Evolutionary conservation across 2,797 vertebrate genomes (phyloP).

Genomic region (Simalia tracyae): DNA sequence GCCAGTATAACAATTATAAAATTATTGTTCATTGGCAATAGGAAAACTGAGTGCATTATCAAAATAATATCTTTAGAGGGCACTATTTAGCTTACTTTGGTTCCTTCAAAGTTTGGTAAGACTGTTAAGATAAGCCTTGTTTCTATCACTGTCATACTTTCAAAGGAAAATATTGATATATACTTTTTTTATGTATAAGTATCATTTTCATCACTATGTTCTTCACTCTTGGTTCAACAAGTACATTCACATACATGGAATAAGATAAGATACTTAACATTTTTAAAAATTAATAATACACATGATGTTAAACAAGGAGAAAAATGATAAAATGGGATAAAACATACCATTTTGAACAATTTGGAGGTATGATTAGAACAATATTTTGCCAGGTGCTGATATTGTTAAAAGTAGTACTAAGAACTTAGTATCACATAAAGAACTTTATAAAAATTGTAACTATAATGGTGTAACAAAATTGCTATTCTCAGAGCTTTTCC

Average conservation of each 20-base stretch:
- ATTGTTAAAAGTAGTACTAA: background rate
- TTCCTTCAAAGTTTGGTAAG: background rate
- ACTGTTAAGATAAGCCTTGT: background rate
- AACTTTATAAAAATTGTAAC: background rate
- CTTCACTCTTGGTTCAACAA: background rate
- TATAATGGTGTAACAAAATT: background rate
- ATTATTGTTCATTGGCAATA: background rate
- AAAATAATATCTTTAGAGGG: background rate
- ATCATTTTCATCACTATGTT: background rate
- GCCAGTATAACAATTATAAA: background rate
- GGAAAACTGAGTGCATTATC: background rate
- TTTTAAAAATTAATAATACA: too few relatives aligned
- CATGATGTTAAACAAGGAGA: background rate
- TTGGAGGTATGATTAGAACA: background rate
- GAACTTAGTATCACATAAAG: background rate
- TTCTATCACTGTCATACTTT: background rate
- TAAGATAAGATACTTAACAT: too few relatives aligned
- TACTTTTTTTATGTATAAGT: background rate
- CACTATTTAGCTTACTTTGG: conserved; percentile 13
- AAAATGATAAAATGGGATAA: background rate
- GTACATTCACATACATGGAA: background rate
- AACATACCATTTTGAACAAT: background rate
- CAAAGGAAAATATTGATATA: background rate
- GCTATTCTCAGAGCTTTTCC: background rate
- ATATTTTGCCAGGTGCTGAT: background rate